Conservation (phyloP, 2,113 vertebrate species). For the Psephotus haematonotus region DNA sequence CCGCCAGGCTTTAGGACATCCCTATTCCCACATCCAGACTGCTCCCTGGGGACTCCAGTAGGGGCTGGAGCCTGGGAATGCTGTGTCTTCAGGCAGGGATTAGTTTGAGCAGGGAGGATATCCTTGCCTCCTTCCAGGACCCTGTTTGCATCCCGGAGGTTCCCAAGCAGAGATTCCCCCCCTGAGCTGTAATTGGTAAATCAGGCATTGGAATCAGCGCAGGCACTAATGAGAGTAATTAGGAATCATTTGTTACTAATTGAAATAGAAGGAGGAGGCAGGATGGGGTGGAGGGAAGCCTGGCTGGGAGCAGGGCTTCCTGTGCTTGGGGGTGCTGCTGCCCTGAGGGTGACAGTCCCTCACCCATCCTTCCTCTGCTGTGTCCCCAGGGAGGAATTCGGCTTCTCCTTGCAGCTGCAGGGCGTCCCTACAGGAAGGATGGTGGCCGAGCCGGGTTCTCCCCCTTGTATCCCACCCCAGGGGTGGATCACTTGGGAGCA, state of each 20-base stretch:
- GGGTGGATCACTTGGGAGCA: fast-evolving
- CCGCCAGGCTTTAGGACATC: background rate
- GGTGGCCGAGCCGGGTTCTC: background rate
- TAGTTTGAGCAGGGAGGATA: background rate
- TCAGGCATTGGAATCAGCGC: conserved; percentile 65
- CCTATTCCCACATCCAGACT: background rate
- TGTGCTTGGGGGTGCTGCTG: background rate
- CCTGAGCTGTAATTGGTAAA: conserved; percentile 68
- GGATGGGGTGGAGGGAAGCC: background rate
- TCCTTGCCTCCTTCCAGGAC: background rate
- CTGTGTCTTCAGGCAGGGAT: background rate
- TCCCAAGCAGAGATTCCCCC: conserved; percentile 37
- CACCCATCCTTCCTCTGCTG: background rate
- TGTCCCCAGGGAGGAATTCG: background rate
- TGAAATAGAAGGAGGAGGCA: conserved; percentile 65
- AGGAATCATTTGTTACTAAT: conserved; percentile 71
- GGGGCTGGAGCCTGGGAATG: background rate
- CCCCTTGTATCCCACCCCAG: background rate
- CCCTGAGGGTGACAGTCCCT: background rate
- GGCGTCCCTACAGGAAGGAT: fast-evolving
- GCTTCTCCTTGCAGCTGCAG: background rate
- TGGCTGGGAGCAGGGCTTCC: background rate
- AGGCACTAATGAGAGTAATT: conserved; percentile 71
- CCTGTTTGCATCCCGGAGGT: conserved; percentile 11
- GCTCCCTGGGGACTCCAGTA: background rate